Percentiles rank a stretch among this genome's conserved stretches.
Evolutionary conservation across 2,888 invertebrate species (phyloP).

Genomic region (Melitaea athalia): DNA sequence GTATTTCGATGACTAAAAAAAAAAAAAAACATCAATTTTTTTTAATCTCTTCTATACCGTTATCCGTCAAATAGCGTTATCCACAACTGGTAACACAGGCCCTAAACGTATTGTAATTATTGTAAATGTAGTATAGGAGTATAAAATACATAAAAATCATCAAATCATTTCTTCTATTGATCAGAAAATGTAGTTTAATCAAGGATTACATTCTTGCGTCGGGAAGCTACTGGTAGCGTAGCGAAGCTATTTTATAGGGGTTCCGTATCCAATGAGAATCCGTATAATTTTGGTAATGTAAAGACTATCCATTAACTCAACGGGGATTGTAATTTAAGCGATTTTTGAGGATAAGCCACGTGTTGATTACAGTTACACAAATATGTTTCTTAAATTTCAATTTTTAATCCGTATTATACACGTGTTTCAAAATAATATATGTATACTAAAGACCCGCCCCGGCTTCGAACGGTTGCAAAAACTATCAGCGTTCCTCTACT

Average conservation of each 20-base stretch:
- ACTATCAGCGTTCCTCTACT: too few species aligned
- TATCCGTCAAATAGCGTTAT: too few species aligned
- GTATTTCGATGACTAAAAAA: too few species aligned
- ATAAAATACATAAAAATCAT: too few species aligned
- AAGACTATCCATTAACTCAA: conserved; percentile 13
- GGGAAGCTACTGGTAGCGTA: conserved; percentile 5
- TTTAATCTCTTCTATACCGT: too few species aligned
- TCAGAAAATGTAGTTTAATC: neutral
- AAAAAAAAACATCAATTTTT: too few species aligned
- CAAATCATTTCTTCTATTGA: neutral
- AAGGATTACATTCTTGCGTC: neutral
- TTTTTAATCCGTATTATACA: neutral
- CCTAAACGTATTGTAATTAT: too few species aligned
- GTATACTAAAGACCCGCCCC: too few species aligned
- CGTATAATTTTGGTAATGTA: conserved; percentile 26
- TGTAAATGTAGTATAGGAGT: too few species aligned
- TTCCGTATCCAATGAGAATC: conserved; percentile 23
- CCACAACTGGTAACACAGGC: too few species aligned
- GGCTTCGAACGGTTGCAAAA: too few species aligned
- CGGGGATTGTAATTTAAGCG: conserved; percentile 3
- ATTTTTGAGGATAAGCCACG: conserved; percentile 6
- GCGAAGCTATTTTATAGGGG: conserved; percentile 10
- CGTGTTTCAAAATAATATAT: too few species aligned
- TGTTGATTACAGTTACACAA: neutral
- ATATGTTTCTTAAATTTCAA: neutral